Evolutionary conservation across 2,888 invertebrate genomes (phyloP), one percentile per base, ranked within the genome.

Genomic region (Criorhina ranunculi): DNA sequence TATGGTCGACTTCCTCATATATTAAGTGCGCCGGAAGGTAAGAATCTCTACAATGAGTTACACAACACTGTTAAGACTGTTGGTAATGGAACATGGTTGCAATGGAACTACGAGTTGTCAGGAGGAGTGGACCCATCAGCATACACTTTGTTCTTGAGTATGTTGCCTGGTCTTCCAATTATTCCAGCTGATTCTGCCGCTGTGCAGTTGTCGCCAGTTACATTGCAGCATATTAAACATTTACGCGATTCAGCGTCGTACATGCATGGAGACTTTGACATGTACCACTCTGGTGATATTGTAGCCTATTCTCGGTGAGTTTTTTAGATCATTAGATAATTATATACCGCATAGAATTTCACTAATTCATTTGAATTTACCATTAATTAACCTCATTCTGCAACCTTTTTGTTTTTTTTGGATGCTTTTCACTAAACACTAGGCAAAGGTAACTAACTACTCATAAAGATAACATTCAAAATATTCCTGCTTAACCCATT

Each of bases 161-260:
- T 98, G 72, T 91, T 98, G 86, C 96, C 96, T 0, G 98, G 98
- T 51, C 94, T 96, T 5, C 95, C 97, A 0, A 93, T 96, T 8
- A 89, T 91, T 0, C 93, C 94, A 73, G 89, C 93, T 0, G 86
- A 88, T 24, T 88, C 88, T 1, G 59, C 87, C 5, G 86, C 77
- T 2, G 70, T 79, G 0, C 88, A 89, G 44, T 86, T 90, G 8
- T 88, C 85, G 1, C 49, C 73, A 24, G 33, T 64, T 9, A 88
- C 88, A 1, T 89, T 88, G 70, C 86, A 88, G 40, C 88, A 90
- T 46, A 88, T 94, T 76, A 88, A 92, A 29, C 55, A 88, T 5
- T 88, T 93, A 78, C 93, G 94, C 0, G 88, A 89, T 0, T 93
- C 94, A 77, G 93, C 93, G 8, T 94, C 95, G 29, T 93, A 95